A percentile compares a stretch with the other conserved stretches of the same genome.
These are phyloP conservation scores for Aphodius granarius DNA, from an alignment of 2,888 invertebrate species.

Conservation along the genomic window DNA sequence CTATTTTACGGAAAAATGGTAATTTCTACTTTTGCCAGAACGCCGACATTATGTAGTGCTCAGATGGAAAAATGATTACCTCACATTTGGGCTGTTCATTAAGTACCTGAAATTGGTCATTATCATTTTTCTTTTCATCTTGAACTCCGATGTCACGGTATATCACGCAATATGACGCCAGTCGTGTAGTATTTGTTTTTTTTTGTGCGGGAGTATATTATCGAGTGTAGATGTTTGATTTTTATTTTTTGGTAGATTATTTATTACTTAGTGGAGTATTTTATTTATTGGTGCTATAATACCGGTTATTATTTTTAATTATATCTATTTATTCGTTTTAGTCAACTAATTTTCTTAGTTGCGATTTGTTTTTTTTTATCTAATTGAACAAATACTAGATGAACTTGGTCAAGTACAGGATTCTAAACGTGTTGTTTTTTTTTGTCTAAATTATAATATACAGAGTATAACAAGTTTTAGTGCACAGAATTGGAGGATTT, in stretches of 20 bases:
- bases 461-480: neutral
- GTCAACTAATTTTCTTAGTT: neutral
- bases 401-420: conserved; percentile 4
- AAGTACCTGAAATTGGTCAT: too few relatives aligned
- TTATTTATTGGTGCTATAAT: neutral
- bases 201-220: neutral
- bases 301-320: neutral
- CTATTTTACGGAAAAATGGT: too few relatives aligned
- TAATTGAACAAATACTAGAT: conserved; percentile 14
- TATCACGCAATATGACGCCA: neutral
- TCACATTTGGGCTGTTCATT: too few relatives aligned
- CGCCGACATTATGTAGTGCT: too few relatives aligned
- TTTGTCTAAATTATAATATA: neutral
- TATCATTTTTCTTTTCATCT: too few relatives aligned
- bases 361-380: neutral
- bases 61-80: too few relatives aligned
- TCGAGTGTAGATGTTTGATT: too few relatives aligned
- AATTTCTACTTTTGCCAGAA: too few relatives aligned
- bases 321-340: too few relatives aligned
- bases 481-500: too few relatives aligned
- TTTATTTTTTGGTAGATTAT: neutral
- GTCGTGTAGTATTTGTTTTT: conserved; percentile 17
- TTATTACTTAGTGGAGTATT: neutral
- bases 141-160: neutral
- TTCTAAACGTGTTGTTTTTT: conserved; percentile 1